Evolutionary conservation across 2,113 vertebrate species (phyloP), one percentile per base, ranked within the genome.

Genomic region (Haemorhous mexicanus): DNA sequence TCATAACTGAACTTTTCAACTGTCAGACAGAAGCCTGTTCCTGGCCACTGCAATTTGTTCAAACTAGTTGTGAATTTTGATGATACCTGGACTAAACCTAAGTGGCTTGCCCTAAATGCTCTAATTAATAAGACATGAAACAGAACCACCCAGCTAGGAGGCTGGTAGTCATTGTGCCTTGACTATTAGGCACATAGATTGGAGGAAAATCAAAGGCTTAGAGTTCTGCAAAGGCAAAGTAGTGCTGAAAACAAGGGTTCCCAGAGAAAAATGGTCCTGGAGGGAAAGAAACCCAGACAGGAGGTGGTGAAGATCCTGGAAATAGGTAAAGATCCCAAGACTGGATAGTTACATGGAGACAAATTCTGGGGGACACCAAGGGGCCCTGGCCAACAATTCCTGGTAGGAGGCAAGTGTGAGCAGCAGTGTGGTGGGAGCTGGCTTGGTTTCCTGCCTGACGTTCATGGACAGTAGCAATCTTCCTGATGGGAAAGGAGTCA

Each of bases 401-500:
- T 62, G 13, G 15, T 21, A 41, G 13, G 13, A 10, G 9, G 16
- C 30, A 58, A 74, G 13, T 16, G 24, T 30, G 21, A 92, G 32
- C 26, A 88, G 61, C 30, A 72, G 6, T 22, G 13, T 0, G 0
- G 23, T 52, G 61, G 23, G 33, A 53, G 32, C 5, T 2, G 2
- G 2, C 10, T 46, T 44, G 7, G 62, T 56, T 69, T 91, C 56
- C 24, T 90, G 37, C 28, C 50, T 49, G 20, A 49, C 1, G 0
- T 53, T 59, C 0, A 0, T 4, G 5, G 17, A 47, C 4, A 0
- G 20, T 28, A 92, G 26, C 18, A 20, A 49, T 76, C 43, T 58
- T 13, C 35, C 32, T 41, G 26, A 30, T 11, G 23, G 53, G 35
- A 69, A 87, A 63, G 24, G 10, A 79, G 24, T 53, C 32, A 72